phyloP scores from a whole-genome alignment of 2,888 invertebrate species.

The Cryptus viduatorius region DNA sequence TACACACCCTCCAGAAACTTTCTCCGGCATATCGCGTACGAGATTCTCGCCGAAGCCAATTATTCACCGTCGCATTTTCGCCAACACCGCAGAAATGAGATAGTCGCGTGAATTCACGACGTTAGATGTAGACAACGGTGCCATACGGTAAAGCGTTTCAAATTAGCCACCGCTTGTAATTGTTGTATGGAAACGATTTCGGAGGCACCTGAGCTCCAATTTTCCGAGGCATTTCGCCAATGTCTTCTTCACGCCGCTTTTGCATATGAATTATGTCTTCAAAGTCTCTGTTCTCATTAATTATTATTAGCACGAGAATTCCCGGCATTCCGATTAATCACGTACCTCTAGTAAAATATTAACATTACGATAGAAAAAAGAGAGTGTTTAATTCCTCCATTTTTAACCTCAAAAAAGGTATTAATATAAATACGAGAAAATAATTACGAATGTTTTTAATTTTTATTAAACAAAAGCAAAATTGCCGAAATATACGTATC shows the following conservation, averaged over 20 bases:
- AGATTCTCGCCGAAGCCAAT: slow-evolving; percentile 31
- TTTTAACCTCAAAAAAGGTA: too few relatives aligned
- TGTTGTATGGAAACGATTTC: slow-evolving; percentile 7
- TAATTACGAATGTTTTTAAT: too few relatives aligned
- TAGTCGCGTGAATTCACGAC: slow-evolving; percentile 46
- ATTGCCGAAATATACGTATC: neutral
- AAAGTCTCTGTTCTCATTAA: slow-evolving; percentile 14
- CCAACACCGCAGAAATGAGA: slow-evolving; percentile 29
- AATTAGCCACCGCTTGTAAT: slow-evolving; percentile 74
- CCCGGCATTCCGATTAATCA: neutral
- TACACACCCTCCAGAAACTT: neutral
- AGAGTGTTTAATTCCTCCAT: neutral
- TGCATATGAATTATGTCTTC: neutral
- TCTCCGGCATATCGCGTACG: slow-evolving; percentile 4
- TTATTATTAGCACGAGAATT: slow-evolving; percentile 26
- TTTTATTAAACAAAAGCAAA: too few relatives aligned
- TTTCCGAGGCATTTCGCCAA: slow-evolving; percentile 26
- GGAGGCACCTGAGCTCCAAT: slow-evolving; percentile 76
- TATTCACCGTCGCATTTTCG: slow-evolving; percentile 54
- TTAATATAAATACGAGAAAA: too few relatives aligned
- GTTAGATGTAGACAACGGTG: slow-evolving; percentile 5
- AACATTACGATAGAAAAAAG: neutral
- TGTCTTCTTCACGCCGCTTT: slow-evolving; percentile 43
- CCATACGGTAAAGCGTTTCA: slow-evolving; percentile 76
- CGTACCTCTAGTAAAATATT: neutral